Base-by-base conservation (phyloP, 2,113 vertebrate genomes). In the Deroptyus accipitrinus region DNA sequence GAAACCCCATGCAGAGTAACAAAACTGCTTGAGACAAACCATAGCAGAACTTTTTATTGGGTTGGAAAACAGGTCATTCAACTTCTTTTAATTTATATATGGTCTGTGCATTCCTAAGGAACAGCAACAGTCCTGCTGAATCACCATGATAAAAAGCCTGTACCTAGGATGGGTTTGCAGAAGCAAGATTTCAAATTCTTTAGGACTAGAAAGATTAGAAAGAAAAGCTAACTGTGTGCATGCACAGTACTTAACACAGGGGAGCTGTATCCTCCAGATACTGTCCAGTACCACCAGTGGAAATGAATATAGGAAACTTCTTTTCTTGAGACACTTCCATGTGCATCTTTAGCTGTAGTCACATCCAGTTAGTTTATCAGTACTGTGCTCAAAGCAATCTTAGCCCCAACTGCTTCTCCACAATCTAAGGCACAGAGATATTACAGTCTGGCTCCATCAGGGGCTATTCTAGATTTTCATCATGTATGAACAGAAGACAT, bases 91-190 rank as follows among this genome's bases (percentile, higher is more conserved):
- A 63, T 64, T 88, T 88, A 68, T 88, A 62, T 59, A 75, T 7
- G n/a, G 52, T 80, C 66, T 91, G n/a, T 66, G 62, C 33, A 24
- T 69, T 94, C 62, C 48, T 13, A 35, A 75, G 82, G 72, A 91
- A 35, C 23, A 83, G 64, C 52, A 88, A 16, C 55, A 59, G 76
- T 75, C 42, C 80, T 94, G 94, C 79, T 86, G 95, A 95, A 90
- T 93, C 92, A 94, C 83, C 7, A 3, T 7, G 22, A 88, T 37
- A 69, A 88, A 69, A 84, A 88, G 11, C 39, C 74, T 94, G 86
- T 86, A 59, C 61, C 83, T 41, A 51, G 95, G 95, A 80, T 84
- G 88, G 15, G 24, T 80, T 86, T 86, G 69, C 69, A 94, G 88
- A 91, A 73, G 48, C 11, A 64, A 51, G 73, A 48, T 52, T 88